Evolutionary conservation across 53 echinoderm and acorn worm genomes (phyloP).

Genomic region (Hippasteria phrygiana): DNA sequence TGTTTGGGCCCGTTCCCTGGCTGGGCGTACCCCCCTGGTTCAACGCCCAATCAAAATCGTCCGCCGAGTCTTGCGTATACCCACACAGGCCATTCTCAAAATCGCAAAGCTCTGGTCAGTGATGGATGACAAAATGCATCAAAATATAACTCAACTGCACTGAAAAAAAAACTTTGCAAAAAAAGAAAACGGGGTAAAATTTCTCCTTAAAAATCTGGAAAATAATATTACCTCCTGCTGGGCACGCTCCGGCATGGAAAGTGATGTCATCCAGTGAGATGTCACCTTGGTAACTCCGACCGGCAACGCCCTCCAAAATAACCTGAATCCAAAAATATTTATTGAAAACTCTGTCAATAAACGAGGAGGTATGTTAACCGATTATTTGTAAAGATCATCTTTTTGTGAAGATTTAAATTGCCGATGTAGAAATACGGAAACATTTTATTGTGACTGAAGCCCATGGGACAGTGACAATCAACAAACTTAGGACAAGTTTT

Average conservation of each 20-base stretch:
- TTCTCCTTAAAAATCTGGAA: neutral
- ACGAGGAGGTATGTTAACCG: no score
- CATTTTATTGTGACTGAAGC: no score
- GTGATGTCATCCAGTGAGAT: slow-evolving; percentile 83
- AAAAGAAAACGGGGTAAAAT: neutral
- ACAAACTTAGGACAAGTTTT: no score
- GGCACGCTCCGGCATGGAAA: slow-evolving; percentile 73
- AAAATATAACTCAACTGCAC: neutral
- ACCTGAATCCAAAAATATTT: slow-evolving; percentile 40
- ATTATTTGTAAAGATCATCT: no score
- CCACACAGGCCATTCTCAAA: slow-evolving; percentile 88
- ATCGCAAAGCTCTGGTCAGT: slow-evolving; percentile 73
- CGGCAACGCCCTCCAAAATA: slow-evolving; percentile 73
- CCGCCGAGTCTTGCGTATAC: slow-evolving; percentile 71
- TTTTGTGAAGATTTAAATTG: no score
- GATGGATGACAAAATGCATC: neutral
- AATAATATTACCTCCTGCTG: slow-evolving; percentile 38
- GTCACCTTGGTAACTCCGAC: slow-evolving; percentile 72
- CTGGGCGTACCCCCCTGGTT: slow-evolving; percentile 70
- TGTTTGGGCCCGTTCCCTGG: slow-evolving; percentile 58
- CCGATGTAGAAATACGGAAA: no score
- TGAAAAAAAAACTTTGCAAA: neutral
- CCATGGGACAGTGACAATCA: no score
- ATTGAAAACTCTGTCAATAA: neutral
- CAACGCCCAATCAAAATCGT: slow-evolving; percentile 83